These are phyloP conservation scores for Drosophila tanythrix DNA, from an alignment of 2,888 invertebrate genomes.

Conservation along the genomic window DNA sequence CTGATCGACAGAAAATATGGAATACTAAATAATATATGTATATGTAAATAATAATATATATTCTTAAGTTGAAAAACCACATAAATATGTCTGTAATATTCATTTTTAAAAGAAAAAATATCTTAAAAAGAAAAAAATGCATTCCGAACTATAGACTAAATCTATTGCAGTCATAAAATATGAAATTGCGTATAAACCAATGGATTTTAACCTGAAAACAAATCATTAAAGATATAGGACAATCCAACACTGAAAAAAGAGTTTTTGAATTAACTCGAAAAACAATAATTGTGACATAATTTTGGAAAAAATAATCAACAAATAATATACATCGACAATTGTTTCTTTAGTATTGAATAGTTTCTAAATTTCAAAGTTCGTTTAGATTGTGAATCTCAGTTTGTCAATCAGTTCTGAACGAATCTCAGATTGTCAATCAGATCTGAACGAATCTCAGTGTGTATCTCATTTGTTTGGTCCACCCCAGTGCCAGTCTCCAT, in stretches of 20 bases:
- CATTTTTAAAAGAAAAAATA: background rate
- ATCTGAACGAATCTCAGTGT: background rate
- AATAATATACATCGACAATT: background rate
- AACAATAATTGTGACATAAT: background rate
- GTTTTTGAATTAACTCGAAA: background rate
- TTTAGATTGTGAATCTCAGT: background rate
- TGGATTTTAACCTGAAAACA: background rate
- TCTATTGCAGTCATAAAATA: background rate
- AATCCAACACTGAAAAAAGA: background rate
- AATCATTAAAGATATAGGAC: background rate
- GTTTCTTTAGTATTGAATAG: background rate
- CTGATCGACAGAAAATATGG: background rate
- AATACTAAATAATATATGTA: background rate
- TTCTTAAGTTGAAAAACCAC: background rate
- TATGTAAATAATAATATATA: background rate
- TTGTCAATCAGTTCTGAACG: background rate
- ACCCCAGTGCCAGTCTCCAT: slow-evolving; percentile 15
- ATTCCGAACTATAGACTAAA: too few species aligned
- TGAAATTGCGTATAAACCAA: background rate
- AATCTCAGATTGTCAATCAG: background rate
- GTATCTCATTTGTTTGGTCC: slow-evolving; percentile 13
- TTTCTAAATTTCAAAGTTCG: background rate
- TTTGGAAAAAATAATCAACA: background rate
- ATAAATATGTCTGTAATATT: background rate
- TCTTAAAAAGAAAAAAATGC: background rate